A percentile compares a stretch with the other conserved stretches of the same genome.
phyloP scores from a whole-genome alignment of 2,113 vertebrate genomes.

The Brienomyrus brachyistius region DNA sequence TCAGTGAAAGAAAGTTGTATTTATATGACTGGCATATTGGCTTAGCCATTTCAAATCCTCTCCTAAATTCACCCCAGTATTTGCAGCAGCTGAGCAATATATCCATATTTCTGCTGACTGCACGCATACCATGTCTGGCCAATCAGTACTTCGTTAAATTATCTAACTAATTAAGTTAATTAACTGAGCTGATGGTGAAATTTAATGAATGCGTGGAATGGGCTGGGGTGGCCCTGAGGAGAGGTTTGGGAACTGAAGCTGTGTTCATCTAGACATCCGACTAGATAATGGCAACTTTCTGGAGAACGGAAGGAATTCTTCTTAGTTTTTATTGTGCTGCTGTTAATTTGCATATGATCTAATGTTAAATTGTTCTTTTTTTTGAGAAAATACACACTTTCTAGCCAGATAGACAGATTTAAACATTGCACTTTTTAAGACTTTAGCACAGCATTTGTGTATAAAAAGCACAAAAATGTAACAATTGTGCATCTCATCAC shows the following conservation, averaged over 20 bases:
- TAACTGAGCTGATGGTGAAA: background rate
- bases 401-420: background rate
- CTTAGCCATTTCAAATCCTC: too few species aligned
- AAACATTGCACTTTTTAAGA: background rate
- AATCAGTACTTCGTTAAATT: background rate
- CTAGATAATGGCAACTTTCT: background rate
- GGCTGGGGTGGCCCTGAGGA: background rate
- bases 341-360: background rate
- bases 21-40: too few species aligned
- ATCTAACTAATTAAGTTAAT: background rate
- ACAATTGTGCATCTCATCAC: background rate
- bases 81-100: background rate
- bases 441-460: background rate
- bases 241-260: background rate
- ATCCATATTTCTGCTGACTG: background rate
- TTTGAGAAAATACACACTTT: background rate
- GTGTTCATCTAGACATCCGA: background rate
- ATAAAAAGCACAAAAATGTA: background rate
- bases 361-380: background rate
- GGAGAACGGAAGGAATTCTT: background rate
- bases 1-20: too few species aligned
- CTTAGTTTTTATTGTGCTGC: background rate
- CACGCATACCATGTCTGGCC: background rate
- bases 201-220: background rate
- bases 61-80: background rate